These are phyloP conservation scores for zebrafish (Danio rerio) DNA, from an alignment of 2,113 vertebrate species.

Conservation along the genomic window DNA sequence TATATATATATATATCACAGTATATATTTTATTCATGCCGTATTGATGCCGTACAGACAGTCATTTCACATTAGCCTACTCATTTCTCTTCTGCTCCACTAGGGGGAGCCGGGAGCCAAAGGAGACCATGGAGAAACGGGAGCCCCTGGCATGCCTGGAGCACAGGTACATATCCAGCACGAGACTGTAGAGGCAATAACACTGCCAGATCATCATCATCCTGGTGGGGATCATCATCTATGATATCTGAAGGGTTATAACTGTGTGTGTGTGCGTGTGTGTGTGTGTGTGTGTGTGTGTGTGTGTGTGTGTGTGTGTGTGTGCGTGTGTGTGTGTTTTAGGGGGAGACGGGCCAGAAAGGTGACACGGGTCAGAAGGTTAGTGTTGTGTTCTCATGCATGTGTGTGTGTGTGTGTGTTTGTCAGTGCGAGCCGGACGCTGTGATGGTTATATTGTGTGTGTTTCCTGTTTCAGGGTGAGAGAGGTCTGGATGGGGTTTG, in stretches of 20 bases:
- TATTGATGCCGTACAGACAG: not conserved
- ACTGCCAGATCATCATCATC: too few species aligned
- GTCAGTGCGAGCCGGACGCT: not conserved
- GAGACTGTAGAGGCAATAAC: not conserved
- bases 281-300: not conserved
- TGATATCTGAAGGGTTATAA: too few species aligned
- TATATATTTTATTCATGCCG: too few species aligned
- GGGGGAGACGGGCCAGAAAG: constrained; percentile 85
- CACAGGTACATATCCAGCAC: constrained; percentile 63
- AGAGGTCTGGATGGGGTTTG: constrained; percentile 80
- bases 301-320: too few species aligned
- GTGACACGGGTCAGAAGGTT: constrained; percentile 87
- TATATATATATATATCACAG: not conserved
- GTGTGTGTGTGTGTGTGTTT: not conserved
- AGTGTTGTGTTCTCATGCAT: not conserved
- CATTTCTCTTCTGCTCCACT: constrained; percentile 43
- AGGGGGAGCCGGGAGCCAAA: constrained; percentile 73
- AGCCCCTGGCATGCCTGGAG: constrained; percentile 66
- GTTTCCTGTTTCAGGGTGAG: constrained; percentile 81
- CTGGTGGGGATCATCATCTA: too few species aligned
- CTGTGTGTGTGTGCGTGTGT: too few species aligned
- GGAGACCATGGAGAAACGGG: constrained; percentile 73
- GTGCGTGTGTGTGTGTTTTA: constrained; percentile 58
- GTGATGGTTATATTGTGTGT: constrained; percentile 5
- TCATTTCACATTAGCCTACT: not conserved